These are phyloP conservation scores for Butorides virescens DNA, from an alignment of 2,113 vertebrate species.

Conservation along the genomic window DNA sequence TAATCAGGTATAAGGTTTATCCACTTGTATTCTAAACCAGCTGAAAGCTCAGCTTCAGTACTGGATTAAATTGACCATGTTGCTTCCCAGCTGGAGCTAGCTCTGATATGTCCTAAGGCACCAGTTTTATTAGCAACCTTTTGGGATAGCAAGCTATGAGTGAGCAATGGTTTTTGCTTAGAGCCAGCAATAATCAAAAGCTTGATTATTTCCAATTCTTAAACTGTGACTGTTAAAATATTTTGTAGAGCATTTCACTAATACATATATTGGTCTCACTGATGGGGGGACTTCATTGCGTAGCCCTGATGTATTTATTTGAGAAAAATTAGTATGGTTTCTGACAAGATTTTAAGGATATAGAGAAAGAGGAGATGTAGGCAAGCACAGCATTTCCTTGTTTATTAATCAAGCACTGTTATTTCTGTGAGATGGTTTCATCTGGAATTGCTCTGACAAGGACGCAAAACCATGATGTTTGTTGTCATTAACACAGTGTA, in stretches of 20 bases:
- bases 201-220: background rate
- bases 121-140: background rate
- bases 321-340: background rate
- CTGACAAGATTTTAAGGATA: background rate
- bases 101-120: background rate
- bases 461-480: background rate
- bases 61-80: background rate
- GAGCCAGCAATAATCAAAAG: background rate
- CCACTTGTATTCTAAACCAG: background rate
- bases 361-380: background rate
- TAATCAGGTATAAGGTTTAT: background rate
- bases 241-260: background rate
- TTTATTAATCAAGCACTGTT: background rate
- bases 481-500: background rate
- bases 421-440: background rate
- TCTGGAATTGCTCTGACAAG: background rate
- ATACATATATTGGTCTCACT: background rate
- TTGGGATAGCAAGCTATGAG: background rate
- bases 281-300: background rate
- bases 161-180: background rate
- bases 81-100: background rate
- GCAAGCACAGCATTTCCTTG: background rate
- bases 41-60: background rate
- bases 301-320: background rate
- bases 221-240: background rate